Evolutionary conservation across 2,888 invertebrate species (phyloP).

Genomic region (Clepsis dumicolana): DNA sequence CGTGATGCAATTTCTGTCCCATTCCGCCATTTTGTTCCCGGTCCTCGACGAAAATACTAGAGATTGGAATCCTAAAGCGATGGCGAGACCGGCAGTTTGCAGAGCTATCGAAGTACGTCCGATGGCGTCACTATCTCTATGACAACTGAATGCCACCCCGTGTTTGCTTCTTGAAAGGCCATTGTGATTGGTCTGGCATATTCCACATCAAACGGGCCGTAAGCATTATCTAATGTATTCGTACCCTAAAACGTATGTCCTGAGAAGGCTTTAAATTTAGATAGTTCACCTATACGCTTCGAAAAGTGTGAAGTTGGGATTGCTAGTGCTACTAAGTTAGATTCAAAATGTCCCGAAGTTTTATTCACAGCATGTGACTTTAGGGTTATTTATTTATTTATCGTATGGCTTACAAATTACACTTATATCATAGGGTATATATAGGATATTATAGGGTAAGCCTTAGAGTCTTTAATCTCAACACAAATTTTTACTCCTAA

Average conservation of each 20-base stretch:
- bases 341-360: no score
- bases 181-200: conserved; percentile 33
- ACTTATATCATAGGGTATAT: no score
- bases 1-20: conserved; percentile 37
- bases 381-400: no score
- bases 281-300: background rate
- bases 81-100: conserved; percentile 61
- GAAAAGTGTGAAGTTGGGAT: background rate
- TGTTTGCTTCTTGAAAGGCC: conserved; percentile 49
- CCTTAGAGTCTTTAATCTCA: background rate
- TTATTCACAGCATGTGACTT: no score
- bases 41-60: conserved; percentile 64
- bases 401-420: no score
- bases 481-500: background rate
- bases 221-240: conserved; percentile 12
- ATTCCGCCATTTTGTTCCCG: conserved; percentile 40
- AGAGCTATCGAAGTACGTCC: conserved; percentile 71
- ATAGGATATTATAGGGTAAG: background rate
- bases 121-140: conserved; percentile 61
- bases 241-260: conserved; percentile 1
- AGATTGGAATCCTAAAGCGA: conserved; percentile 60
- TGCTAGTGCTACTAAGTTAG: no score
- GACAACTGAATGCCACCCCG: conserved; percentile 58
- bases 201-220: conserved; percentile 24
- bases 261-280: background rate